phyloP scores from a whole-genome alignment of 2,797 vertebrate species.

The Pangasius djambal region DNA sequence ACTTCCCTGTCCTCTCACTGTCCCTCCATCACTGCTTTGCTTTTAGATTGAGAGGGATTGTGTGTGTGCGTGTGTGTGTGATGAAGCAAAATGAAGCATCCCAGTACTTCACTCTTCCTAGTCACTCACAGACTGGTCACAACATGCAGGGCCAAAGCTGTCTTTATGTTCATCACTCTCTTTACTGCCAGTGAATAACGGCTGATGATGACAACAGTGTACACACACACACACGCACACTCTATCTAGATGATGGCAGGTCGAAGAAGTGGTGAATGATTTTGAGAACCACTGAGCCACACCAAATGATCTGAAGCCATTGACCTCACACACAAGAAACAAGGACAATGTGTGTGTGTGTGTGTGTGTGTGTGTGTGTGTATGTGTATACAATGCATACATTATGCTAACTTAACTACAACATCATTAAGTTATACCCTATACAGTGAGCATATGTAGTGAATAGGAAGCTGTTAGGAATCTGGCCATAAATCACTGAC shows the following conservation, averaged over 20 bases:
- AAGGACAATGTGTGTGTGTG: constrained; percentile 60
- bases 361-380: constrained; percentile 33
- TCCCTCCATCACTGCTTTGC: not conserved
- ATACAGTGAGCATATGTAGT: not conserved
- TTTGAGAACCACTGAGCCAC: constrained; percentile 68
- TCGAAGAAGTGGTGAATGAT: constrained; percentile 66
- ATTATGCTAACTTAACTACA: not conserved
- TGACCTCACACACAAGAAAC: constrained; percentile 51
- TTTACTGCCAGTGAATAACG: constrained; percentile 15
- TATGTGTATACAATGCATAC: constrained; percentile 8
- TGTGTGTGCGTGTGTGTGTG: not conserved
- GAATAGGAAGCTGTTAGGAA: not conserved
- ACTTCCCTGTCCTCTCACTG: not conserved
- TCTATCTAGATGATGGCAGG: too few species aligned
- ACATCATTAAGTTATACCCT: not conserved
- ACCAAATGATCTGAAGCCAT: constrained; percentile 68
- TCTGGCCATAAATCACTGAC: not conserved
- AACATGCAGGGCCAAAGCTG: constrained; percentile 18
- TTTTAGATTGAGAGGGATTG: constrained; percentile 24
- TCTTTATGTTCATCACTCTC: constrained; percentile 25
- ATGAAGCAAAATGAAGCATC: not conserved
- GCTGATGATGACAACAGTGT: not conserved
- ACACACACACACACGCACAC: not conserved
- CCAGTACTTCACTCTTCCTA: constrained; percentile 6
- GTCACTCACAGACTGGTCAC: constrained; percentile 24